Conservation (phyloP, 2,113 vertebrate species). For the Peromyscus polionotus region DNA sequence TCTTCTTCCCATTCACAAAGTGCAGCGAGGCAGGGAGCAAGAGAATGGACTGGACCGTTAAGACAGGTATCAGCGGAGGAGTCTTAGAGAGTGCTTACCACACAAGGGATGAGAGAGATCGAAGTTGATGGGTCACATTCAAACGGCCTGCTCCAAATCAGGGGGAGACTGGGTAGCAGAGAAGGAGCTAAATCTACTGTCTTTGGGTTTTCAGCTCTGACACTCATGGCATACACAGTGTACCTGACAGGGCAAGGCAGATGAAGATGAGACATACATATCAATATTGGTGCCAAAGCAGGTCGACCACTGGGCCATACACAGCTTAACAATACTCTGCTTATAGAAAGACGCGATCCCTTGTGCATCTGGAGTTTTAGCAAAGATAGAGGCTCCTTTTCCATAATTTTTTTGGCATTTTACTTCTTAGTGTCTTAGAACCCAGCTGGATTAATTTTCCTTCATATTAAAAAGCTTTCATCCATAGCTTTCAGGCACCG, state of each 20-base stretch:
- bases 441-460: slow-evolving; percentile 61
- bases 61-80: background rate
- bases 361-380: slow-evolving; percentile 9
- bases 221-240: background rate
- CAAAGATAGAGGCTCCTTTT: slow-evolving; percentile 23
- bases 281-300: background rate
- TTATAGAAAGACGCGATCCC: background rate
- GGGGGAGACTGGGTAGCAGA: background rate
- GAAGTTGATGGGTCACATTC: background rate
- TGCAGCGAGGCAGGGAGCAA: background rate
- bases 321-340: background rate
- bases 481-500: slow-evolving; percentile 39
- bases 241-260: background rate
- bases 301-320: background rate
- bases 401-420: slow-evolving; percentile 5
- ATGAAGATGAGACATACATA: background rate
- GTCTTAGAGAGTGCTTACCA: background rate
- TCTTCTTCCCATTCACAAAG: background rate
- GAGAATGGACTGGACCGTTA: background rate
- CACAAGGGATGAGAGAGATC: background rate
- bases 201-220: background rate
- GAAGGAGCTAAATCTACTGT: background rate
- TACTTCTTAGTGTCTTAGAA: background rate
- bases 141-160: background rate
- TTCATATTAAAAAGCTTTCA: slow-evolving; percentile 29